phyloP scores from a whole-genome alignment of 1,140 invertebrate genomes.

The Lerema accius region DNA sequence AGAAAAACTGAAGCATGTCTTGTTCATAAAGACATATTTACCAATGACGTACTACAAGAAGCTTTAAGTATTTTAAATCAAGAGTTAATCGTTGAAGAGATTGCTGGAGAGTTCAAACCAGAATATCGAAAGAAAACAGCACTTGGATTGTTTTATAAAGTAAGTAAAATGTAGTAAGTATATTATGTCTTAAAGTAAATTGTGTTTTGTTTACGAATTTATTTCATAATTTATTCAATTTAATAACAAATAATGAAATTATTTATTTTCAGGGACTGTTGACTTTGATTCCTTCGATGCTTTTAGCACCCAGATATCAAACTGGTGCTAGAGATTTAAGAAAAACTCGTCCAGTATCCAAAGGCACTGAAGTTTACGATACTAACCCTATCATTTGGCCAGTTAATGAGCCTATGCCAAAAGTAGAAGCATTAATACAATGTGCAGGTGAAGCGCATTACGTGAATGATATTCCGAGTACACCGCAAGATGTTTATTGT shows the following conservation, averaged over 20 bases:
- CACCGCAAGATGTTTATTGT: constrained; percentile 84
- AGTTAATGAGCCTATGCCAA: constrained; percentile 86
- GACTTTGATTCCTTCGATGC: constrained; percentile 42
- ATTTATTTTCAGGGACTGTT: constrained; percentile 47
- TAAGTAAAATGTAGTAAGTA: no score
- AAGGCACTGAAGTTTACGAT: constrained; percentile 85
- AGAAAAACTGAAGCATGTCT: constrained; percentile 85
- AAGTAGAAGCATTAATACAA: constrained; percentile 85
- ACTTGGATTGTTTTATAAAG: constrained; percentile 88
- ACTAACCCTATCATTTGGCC: constrained; percentile 86
- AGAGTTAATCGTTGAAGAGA: constrained; percentile 85
- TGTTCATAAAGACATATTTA: constrained; percentile 79
- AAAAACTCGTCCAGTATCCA: constrained; percentile 83
- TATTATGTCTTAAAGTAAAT: no score
- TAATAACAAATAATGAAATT: no score
- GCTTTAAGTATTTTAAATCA: constrained; percentile 83
- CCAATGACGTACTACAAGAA: constrained; percentile 77
- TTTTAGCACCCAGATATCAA: constrained; percentile 46
- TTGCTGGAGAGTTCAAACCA: constrained; percentile 84
- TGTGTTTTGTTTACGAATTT: no score
- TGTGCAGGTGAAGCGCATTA: constrained; percentile 86
- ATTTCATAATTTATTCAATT: no score
- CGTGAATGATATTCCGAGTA: constrained; percentile 84
- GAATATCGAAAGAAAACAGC: constrained; percentile 86
- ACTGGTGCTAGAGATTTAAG: constrained; percentile 70